phyloP scores from a whole-genome alignment of 2,888 invertebrate species.

The Amiota mariae region DNA sequence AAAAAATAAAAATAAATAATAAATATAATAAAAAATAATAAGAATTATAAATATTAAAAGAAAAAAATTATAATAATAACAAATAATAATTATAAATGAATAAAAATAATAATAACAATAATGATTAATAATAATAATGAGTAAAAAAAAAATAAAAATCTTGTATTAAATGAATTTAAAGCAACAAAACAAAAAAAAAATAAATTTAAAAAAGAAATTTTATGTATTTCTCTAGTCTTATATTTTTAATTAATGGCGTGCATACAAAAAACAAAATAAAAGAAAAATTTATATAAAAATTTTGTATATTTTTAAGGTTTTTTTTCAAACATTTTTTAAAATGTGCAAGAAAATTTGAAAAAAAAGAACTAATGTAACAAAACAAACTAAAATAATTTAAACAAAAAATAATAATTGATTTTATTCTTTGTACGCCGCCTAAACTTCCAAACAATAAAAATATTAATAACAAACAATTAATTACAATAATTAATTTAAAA shows the following conservation, averaged over 20 bases:
- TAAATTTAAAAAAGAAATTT: neutral
- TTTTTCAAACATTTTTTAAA: no score
- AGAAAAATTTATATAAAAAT: neutral
- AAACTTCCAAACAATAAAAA: no score
- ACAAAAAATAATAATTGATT: no score
- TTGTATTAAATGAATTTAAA: slow-evolving; percentile 3
- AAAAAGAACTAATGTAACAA: no score
- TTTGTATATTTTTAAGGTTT: no score
- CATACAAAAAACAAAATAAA: neutral
- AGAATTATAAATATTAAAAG: slow-evolving; percentile 18
- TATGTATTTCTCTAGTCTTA: neutral
- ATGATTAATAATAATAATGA: no score
- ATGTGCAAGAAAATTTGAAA: no score
- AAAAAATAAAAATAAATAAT: slow-evolving; percentile 14
- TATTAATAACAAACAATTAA: no score
- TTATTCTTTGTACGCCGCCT: no score
- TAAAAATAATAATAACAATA: slow-evolving; percentile 8
- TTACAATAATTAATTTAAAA: no score
- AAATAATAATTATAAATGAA: slow-evolving; percentile 14
- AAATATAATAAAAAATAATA: neutral
- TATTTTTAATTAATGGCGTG: neutral
- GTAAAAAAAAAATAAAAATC: slow-evolving; percentile 35
- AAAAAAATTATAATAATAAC: slow-evolving; percentile 14
- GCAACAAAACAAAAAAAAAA: neutral
- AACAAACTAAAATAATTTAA: no score